phyloP scores from a whole-genome alignment of 1,140 invertebrate species.

The Pseudachorutes palmiensis region DNA sequence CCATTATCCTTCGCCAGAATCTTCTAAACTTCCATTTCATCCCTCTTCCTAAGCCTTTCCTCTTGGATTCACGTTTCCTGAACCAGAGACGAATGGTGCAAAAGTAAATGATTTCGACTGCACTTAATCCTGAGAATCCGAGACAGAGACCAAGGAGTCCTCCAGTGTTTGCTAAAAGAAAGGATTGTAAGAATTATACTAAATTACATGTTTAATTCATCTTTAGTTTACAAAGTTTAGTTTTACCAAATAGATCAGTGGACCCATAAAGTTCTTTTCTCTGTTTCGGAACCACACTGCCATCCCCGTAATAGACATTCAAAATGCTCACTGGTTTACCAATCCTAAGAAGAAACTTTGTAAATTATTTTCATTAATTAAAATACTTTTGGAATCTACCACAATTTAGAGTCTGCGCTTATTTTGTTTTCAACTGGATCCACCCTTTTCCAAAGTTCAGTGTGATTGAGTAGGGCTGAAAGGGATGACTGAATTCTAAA shows the following conservation, averaged over 20 bases:
- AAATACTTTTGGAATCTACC: neutral
- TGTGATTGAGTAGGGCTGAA: neutral
- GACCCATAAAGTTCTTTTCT: slow-evolving; percentile 5
- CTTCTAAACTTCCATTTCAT: too few relatives aligned
- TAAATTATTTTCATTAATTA: neutral
- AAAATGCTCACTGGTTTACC: neutral
- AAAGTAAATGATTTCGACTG: neutral
- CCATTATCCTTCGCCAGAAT: too few relatives aligned
- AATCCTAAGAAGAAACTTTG: neutral
- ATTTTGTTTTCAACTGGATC: neutral
- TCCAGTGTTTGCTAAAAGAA: neutral
- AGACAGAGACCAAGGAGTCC: neutral
- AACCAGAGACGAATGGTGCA: neutral
- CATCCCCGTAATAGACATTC: neutral
- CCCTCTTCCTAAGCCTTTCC: too few relatives aligned
- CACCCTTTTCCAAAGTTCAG: neutral
- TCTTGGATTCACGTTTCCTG: too few relatives aligned
- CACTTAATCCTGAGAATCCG: neutral
- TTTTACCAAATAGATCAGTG: slow-evolving; percentile 3
- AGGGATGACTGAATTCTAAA: neutral
- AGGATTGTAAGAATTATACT: neutral
- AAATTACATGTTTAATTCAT: neutral
- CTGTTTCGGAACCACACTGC: neutral
- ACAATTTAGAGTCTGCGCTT: neutral
- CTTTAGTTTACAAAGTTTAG: too few relatives aligned